Evolutionary conservation across 2,113 vertebrate species (phyloP), one percentile per base, ranked within the genome.

Genomic region (Chiloscyllium plagiosum): DNA sequence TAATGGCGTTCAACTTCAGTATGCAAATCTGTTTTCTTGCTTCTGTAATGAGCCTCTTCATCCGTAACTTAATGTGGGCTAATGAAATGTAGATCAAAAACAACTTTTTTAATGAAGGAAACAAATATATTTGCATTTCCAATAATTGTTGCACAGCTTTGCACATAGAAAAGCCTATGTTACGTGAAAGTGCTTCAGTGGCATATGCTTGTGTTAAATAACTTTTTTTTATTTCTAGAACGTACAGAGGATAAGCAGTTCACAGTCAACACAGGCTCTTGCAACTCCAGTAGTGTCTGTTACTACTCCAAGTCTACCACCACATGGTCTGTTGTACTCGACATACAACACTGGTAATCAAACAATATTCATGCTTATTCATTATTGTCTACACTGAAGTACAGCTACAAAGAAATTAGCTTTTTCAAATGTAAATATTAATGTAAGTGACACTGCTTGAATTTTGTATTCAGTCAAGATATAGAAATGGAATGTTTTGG

Each of bases 201-300:
- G 86, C 15, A 17, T 83, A 78, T 83, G 42, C 50, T 83, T 22
- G 10, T 66, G 4, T 83, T 95, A 95, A 95, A 65, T 95, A 68
- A 26, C 33, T 90, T 96, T n/a, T 70, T 0, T 96, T 96, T 97
- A 5, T 96, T 97, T 97, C 20, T 98, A 99, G 99, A 99, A 98
- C 95, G 97, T 98, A 96, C 99, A 99, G 72, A 98, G 99, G 98
- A 98, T 99, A 98, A 98, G 97, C 97, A 99, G 98, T 96, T 99
- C 99, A 96, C 99, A 99, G 97, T 98, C 98, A 96, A 97, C 97
- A 65, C 99, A 99, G 96, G 97, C 98, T 33, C 98, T 99, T 93
- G 98, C 98, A 96, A 99, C 99, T 92, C 99, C 99, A 0, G 99
- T 99, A 83, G 99, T 99, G 97, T 99, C 99, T 2, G 98, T 99